Evolutionary conservation across 2,113 vertebrate genomes (phyloP).

Genomic region (Indri indri): DNA sequence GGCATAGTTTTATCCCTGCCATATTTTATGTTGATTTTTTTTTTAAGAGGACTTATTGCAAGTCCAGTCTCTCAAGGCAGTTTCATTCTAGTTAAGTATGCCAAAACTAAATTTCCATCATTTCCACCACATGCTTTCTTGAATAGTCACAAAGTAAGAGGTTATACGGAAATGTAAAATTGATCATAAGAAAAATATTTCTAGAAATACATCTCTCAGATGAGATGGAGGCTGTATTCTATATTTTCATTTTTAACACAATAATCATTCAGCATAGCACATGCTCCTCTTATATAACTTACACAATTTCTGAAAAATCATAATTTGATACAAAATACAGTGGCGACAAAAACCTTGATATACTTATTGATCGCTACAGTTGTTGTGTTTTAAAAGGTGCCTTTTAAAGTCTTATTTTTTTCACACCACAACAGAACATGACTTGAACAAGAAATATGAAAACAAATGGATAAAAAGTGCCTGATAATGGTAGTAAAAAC

Average conservation of each 20-base stretch:
- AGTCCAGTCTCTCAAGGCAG: background rate
- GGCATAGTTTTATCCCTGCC: background rate
- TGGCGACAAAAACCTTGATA: background rate
- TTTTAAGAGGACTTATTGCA: background rate
- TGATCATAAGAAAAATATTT: slow-evolving; percentile 26
- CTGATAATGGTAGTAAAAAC: background rate
- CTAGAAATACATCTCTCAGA: background rate
- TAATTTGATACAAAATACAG: background rate
- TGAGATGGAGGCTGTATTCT: background rate
- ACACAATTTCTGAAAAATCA: background rate
- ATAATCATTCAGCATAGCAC: background rate
- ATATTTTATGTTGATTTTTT: background rate
- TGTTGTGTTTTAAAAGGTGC: background rate
- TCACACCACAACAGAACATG: background rate
- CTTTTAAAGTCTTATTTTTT: background rate
- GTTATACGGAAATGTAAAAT: slow-evolving; percentile 20
- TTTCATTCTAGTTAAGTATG: background rate
- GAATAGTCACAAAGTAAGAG: slow-evolving; percentile 8
- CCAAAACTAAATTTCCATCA: background rate
- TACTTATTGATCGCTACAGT: background rate
- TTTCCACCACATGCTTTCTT: background rate
- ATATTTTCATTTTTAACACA: slow-evolving; percentile 20
- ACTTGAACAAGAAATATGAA: background rate
- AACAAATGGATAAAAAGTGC: background rate
- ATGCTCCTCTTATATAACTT: background rate